These are phyloP conservation scores for Cuniculus paca DNA, from an alignment of 2,797 vertebrate species.

Conservation along the genomic window DNA sequence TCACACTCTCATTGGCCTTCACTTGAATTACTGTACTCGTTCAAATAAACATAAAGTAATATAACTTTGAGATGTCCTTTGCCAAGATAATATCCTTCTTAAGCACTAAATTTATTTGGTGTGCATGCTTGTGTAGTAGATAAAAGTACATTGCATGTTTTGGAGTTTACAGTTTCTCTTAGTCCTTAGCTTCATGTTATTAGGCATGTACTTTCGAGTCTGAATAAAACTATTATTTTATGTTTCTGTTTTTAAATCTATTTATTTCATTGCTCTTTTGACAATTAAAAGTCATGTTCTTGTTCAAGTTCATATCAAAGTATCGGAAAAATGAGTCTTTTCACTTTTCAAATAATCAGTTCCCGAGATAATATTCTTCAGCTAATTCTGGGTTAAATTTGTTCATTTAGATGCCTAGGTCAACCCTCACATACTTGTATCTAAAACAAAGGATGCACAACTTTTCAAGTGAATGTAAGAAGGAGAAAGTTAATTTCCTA, in stretches of 20 bases:
- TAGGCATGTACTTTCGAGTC: neutral
- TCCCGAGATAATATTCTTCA: neutral
- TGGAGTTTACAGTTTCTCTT: neutral
- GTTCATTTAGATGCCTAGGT: neutral
- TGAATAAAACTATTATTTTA: neutral
- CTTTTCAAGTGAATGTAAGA: neutral
- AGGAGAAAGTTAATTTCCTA: neutral
- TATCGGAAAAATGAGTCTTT: neutral
- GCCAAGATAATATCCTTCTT: neutral
- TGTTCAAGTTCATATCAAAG: neutral
- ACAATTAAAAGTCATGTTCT: neutral
- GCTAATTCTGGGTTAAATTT: neutral
- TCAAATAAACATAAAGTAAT: constrained; percentile 1
- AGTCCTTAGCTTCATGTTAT: neutral
- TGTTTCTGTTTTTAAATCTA: neutral
- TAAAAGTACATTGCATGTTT: neutral
- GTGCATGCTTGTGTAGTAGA: neutral
- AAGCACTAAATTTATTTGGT: neutral
- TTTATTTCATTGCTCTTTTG: constrained; percentile 5
- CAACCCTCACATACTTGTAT: neutral
- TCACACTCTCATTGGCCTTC: neutral
- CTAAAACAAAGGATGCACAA: neutral
- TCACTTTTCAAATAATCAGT: neutral
- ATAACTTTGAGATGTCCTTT: neutral
- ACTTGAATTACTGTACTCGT: neutral